phyloP scores from a whole-genome alignment of 2,797 vertebrate genomes.

The Picus viridis region DNA sequence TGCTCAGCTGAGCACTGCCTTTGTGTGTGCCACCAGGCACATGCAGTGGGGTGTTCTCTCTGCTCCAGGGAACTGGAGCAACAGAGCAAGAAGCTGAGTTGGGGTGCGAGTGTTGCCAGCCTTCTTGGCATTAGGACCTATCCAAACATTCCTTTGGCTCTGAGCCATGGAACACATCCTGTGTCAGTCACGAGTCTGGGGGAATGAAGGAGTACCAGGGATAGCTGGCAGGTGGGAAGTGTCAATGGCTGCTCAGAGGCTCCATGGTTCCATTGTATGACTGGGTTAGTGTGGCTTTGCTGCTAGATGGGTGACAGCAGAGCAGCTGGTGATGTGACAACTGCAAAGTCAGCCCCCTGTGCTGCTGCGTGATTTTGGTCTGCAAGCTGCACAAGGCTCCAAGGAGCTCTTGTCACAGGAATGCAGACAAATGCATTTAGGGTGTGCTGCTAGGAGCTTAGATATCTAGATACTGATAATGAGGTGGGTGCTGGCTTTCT shows the following conservation, averaged over 20 bases:
- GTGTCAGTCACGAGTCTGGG: rapidly evolving
- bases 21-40: neutral
- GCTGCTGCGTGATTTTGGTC: neutral
- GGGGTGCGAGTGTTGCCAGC: neutral
- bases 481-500: neutral
- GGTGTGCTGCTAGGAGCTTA: neutral
- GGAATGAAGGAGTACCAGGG: neutral
- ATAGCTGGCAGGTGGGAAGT: too few species aligned
- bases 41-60: neutral
- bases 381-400: neutral
- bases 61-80: neutral
- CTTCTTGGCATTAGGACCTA: neutral
- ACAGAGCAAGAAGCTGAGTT: neutral
- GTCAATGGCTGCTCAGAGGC: neutral
- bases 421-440: neutral
- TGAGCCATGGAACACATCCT: rapidly evolving
- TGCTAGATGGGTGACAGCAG: neutral
- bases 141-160: neutral
- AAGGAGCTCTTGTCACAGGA: neutral
- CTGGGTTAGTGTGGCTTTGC: neutral
- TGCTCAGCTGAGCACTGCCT: neutral
- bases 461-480: neutral
- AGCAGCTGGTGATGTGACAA: neutral
- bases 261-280: rapidly evolving
- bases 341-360: neutral